Evolutionary conservation across 2,888 invertebrate genomes (phyloP).

Genomic region (Theodoxus fluviatilis): DNA sequence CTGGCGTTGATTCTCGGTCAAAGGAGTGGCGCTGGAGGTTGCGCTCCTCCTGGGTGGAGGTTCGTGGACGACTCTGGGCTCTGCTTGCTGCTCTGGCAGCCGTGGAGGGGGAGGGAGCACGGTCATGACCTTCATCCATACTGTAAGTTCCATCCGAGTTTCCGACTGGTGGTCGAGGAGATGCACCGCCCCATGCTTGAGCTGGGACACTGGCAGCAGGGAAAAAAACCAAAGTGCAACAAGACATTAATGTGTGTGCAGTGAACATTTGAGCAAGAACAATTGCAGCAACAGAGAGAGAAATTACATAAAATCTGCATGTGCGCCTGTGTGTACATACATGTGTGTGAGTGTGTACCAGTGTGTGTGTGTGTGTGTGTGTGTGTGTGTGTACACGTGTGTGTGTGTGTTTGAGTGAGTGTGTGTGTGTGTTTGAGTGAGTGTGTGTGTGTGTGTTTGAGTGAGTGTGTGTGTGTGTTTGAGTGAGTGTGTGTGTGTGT

Average conservation of each 20-base stretch:
- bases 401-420: slow-evolving; percentile 8
- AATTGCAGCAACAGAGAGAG: neutral
- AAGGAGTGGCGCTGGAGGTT: no score
- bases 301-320: neutral
- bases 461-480: neutral
- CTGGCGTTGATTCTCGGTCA: no score
- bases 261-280: no score
- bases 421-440: slow-evolving; percentile 3
- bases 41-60: no score
- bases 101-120: no score
- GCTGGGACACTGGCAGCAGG: neutral
- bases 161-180: no score
- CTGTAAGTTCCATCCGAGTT: no score
- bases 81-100: no score
- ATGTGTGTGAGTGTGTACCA: neutral
- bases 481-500: neutral
- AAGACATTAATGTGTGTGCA: neutral
- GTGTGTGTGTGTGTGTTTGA: slow-evolving; percentile 12
- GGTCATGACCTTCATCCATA: no score
- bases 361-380: neutral
- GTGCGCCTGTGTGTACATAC: slow-evolving; percentile 9
- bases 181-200: no score
- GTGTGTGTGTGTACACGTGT: neutral
- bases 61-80: no score
- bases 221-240: neutral